phyloP scores from a whole-genome alignment of 2,797 vertebrate genomes.

The Pseudochirops corinnae region DNA sequence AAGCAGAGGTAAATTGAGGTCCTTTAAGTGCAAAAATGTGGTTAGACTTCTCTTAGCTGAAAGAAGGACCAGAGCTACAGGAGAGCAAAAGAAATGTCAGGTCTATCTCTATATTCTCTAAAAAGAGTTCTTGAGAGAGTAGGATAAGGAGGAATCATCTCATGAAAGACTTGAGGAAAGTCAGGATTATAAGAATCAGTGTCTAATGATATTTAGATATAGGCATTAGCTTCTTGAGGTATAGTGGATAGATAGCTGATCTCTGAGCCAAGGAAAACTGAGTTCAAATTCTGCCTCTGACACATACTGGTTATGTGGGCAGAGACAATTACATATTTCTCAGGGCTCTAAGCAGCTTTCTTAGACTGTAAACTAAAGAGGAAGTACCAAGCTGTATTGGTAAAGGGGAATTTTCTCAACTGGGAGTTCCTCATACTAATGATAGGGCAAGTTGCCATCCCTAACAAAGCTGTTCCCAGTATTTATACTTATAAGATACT shows the following conservation, averaged over 20 bases:
- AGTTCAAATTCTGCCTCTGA: neutral
- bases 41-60: neutral
- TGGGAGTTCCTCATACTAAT: neutral
- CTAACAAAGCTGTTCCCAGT: neutral
- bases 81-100: neutral
- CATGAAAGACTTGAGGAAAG: neutral
- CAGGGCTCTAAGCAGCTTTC: neutral
- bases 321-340: accelerated
- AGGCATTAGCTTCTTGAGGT: neutral
- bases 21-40: neutral
- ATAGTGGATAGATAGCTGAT: neutral
- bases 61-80: neutral
- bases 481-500: neutral
- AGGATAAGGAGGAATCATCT: neutral
- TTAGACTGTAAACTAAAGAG: neutral
- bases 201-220: neutral
- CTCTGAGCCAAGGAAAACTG: neutral
- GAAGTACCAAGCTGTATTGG: neutral
- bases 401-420: neutral
- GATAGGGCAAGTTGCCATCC: neutral
- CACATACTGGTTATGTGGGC: neutral
- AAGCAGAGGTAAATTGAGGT: neutral
- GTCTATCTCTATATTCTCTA: neutral
- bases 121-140: neutral
- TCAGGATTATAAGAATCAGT: neutral